phyloP scores from a whole-genome alignment of 2,113 vertebrate genomes.

The Odobenus rosmarus region DNA sequence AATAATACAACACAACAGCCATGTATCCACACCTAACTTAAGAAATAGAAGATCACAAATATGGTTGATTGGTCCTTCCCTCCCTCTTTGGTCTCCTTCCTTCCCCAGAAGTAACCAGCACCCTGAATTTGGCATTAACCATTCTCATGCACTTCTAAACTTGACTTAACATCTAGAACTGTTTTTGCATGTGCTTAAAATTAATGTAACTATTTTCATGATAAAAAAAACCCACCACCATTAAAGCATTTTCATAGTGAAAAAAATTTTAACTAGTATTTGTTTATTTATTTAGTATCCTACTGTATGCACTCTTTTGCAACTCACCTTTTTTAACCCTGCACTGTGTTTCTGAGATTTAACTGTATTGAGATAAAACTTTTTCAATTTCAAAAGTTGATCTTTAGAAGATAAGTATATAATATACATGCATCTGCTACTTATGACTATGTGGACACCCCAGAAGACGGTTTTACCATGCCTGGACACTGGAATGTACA shows the following conservation, averaged over 20 bases:
- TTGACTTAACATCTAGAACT: not conserved
- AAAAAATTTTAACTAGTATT: not conserved
- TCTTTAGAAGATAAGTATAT: not conserved
- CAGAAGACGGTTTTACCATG: too few species aligned
- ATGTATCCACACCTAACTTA: not conserved
- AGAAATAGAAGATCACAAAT: slow-evolving; percentile 45
- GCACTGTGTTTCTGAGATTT: not conserved
- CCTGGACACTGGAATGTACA: not conserved
- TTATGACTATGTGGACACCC: not conserved
- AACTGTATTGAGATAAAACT: not conserved
- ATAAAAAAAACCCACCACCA: not conserved
- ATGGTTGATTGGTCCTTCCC: not conserved
- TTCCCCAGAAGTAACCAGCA: not conserved
- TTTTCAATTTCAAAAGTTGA: not conserved
- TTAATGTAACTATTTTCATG: not conserved
- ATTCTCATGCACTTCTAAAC: not conserved
- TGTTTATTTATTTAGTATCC: not conserved
- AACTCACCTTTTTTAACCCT: not conserved
- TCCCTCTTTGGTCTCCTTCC: not conserved
- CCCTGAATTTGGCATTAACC: not conserved
- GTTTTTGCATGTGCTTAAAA: not conserved
- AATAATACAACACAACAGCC: slow-evolving; percentile 33
- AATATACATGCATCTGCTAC: not conserved
- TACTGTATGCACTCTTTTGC: not conserved
- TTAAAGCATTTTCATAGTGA: not conserved